Conservation (phyloP, 2,113 vertebrate species). For the Vulpes lagopus region DNA sequence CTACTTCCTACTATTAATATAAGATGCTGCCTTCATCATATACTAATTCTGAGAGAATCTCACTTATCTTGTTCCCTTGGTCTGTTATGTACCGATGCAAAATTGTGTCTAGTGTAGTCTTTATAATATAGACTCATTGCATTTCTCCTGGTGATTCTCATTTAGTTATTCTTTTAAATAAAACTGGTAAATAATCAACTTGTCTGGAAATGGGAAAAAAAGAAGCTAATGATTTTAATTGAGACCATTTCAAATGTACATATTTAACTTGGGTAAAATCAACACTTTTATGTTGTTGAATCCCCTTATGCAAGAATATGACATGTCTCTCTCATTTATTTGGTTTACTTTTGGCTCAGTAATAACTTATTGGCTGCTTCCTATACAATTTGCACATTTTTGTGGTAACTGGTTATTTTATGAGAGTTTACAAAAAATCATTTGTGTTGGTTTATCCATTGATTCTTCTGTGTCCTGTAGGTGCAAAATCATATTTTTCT, state of each 20-base stretch:
- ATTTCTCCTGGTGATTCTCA: neutral
- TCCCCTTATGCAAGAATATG: neutral
- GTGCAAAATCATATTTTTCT: neutral
- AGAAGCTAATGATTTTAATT: neutral
- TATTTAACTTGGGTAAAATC: neutral
- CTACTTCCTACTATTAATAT: neutral
- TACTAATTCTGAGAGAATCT: neutral
- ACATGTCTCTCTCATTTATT: neutral
- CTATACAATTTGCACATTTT: neutral
- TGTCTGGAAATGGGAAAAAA: neutral
- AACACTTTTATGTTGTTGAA: neutral
- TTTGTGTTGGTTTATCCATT: neutral
- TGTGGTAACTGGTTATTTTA: neutral
- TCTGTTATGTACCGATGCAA: neutral
- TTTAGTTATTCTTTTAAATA: neutral
- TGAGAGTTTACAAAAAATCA: neutral
- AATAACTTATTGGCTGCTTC: neutral
- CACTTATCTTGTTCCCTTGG: neutral
- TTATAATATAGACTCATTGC: neutral
- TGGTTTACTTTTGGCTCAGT: neutral
- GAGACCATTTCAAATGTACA: neutral
- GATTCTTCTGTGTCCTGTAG: neutral
- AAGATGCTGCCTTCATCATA: neutral
- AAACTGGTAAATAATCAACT: neutral
- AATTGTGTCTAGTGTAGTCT: neutral